Base-by-base conservation (phyloP, 2,888 invertebrate species). In the Suillia variegata region DNA sequence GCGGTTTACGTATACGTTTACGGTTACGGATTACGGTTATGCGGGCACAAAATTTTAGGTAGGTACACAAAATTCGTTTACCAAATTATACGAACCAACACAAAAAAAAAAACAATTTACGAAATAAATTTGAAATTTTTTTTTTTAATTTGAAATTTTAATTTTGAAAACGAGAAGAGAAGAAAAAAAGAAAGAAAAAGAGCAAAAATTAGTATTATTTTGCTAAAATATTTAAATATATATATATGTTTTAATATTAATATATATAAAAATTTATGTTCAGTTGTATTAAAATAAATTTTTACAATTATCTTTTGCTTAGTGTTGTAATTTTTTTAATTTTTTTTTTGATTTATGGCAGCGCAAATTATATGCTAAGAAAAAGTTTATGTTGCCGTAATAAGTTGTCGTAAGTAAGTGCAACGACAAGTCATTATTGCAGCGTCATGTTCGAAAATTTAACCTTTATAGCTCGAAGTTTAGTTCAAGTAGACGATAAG, bases 101-200 rank as follows among this genome's bases (percentile, higher is more conserved):
- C 20, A 20, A 48, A 47, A 50, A 42, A 50, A 12, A 13, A 50
- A 45, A 53, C 42, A 38, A 56, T 51, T 50, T 48, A 52, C 6
- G 38, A 38, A 47, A n/a, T n/a, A n/a, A n/a, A 13, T 58, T 62
- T 56, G 26, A 58, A 61, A 61, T 61, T 60, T 62, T 56, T 61
- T 61, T 34, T 48, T 58, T 50, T 54, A 18, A 38, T 18, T 51
- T 34, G 34, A 22, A 55, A 38, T 54, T 59, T 42, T 42, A 33
- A 17, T 33, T 50, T 70, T 60, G 64, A 71, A 71, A 64, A 76
- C 70, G 73, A 76, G 74, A 76, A 76, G 74, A 74, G 74, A 74
- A 75, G 71, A 74, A 73, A 74, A 65, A 76, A 71, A 75, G 74
- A 76, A 72, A 75, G 71, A 75, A 74, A 74, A 75, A 74, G 70